Base-by-base conservation (phyloP, 2,797 vertebrate species). In the Melanotaenia trifasciata region DNA sequence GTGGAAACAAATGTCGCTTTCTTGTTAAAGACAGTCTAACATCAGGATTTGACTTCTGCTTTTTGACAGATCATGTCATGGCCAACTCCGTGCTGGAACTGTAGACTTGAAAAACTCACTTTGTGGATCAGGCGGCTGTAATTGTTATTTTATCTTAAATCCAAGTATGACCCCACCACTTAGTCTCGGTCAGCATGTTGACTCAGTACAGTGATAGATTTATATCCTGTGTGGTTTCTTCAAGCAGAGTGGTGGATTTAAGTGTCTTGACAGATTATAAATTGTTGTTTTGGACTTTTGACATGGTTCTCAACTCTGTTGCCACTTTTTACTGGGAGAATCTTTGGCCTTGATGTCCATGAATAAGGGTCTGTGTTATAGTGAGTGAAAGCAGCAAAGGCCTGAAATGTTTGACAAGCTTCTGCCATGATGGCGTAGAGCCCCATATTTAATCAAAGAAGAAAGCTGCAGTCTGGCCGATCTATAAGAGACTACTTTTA, bases 371-470 rank as follows among this genome's bases (percentile, higher is more conserved):
- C 64, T 7, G 5, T 40, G 24, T 40, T 47, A 51, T 14, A 20
- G 26, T 14, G 35, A 50, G 65, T 18, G 8, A 65, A 68, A 56
- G 20, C 58, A 58, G 51, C 4, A 2, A 3, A 72, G 16, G 53
- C 24, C 53, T 56, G 45, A 60, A 68, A 57, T 74, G 22, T 28
- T 67, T 64, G 9, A 57, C 54, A 66, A 59, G 3, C 24, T 4
- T 61, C 38, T 32, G 13, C 50, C 51, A 5, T n/a, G 4, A 47
- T 57, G 43, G 53, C 47, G 24, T 7, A 8, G 24, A 74, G 72
- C 58, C 56, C 68, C 36, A 36, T 61, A 43, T 64, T 59, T 65
- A 56, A 64, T 40, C 57, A 56, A 30, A 47, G 13, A 47, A 14
- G 56, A 51, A 69, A 22, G 30, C 59, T 62, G 60, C 53, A 35